Percentiles rank a stretch among this genome's conserved stretches.
These are phyloP conservation scores for Psittacula derbiana DNA, from an alignment of 2,797 vertebrate species.

Conservation along the genomic window DNA sequence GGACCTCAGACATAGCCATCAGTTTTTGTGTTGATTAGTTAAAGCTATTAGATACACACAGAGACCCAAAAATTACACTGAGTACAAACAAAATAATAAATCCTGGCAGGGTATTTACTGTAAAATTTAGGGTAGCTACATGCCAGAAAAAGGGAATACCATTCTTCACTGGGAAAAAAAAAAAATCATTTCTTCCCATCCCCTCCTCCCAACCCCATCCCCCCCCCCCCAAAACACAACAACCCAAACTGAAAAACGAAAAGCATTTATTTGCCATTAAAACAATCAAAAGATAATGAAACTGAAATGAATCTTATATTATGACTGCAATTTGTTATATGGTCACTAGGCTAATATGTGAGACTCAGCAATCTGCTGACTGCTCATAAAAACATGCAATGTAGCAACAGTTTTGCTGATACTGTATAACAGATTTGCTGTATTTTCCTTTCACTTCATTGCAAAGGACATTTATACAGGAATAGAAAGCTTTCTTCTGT, in stretches of 20 bases:
- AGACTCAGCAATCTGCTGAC: neutral
- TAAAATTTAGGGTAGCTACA: neutral
- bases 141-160: neutral
- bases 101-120: neutral
- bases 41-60: neutral
- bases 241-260: neutral
- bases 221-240: neutral
- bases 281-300: neutral
- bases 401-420: constrained; percentile 22
- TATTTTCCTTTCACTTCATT: constrained; percentile 12
- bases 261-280: neutral
- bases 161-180: neutral
- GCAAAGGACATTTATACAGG: neutral
- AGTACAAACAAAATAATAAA: neutral
- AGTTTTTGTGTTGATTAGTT: neutral
- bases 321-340: neutral
- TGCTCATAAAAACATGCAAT: neutral
- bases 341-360: neutral
- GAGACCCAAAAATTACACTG: neutral
- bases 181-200: neutral
- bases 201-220: too few species aligned
- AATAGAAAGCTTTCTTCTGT: neutral
- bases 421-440: neutral
- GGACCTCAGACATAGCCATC: neutral
- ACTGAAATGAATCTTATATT: neutral